Evolutionary conservation across 2,888 invertebrate genomes (phyloP), one percentile per base, ranked within the genome.

Genomic region (Aphidoletes aphidimyza): DNA sequence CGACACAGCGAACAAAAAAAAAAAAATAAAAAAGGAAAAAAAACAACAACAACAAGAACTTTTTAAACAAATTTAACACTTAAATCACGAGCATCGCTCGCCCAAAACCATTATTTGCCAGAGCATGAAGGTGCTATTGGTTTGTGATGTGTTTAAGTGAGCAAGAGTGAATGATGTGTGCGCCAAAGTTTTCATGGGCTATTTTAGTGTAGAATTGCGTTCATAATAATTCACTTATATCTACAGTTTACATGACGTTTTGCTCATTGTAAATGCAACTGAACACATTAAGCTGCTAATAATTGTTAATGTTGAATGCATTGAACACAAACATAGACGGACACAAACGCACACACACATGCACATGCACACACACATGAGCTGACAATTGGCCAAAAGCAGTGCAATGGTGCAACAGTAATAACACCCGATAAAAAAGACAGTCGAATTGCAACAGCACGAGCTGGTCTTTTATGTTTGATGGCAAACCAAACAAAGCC

Each of bases 151-250:
- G n/a, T n/a, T n/a, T n/a, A n/a, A n/a, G n/a, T n/a, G n/a, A n/a
- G n/a, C n/a, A n/a, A n/a, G n/a, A n/a, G n/a, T n/a, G n/a, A n/a
- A n/a, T n/a, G n/a, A n/a, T n/a, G n/a, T n/a, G n/a, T 69, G 69
- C 69, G 34, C 69, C 69, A 69, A 69, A 69, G 30, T 69, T 54
- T 22, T 54, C 26, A n/a, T 69, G 34, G 14, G 30, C 30, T 34
- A 11, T 14, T 69, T 37, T 37, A 22, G 6, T 22, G 6, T 34
- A 17, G 36, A 81, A 37, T 36, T 81, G 81, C 37, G 6, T 3
- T 81, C n/a, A 37, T 81, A 81, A 37, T 81, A 81, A 81, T 81
- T 81, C 81, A 81, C 81, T 81, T 81, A 37, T 37, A 37, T 81
- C 30, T 30, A 30, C 30, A 14, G 17, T 30, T 81, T 81, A 19